Evolutionary conservation across 2,888 invertebrate genomes (phyloP), one percentile per base, ranked within the genome.

Genomic region (Rhingia rostrata): DNA sequence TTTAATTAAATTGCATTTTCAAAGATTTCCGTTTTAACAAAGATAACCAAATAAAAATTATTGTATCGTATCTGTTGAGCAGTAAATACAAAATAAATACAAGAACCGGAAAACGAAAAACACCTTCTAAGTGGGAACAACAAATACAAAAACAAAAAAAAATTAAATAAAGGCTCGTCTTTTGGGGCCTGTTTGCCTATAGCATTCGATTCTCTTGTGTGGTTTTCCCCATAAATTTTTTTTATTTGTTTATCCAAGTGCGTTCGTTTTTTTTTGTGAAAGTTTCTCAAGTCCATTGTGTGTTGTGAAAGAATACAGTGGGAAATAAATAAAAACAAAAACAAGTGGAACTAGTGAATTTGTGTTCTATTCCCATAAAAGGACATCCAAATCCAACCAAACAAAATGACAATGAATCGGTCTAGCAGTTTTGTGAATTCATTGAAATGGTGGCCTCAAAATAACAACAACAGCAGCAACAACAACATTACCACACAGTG

Each of bases 401-500:
- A 6, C 43, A 66, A 70, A 67, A 70, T 78, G 78, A 88, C 81
- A 83, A 90, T 91, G 89, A 91, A 90, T 89, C 91, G 91, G 83
- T 90, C 91, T 63, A 90, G 89, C 87, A 91, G 91, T 88, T 91
- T 91, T 87, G 91, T 90, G 32, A 91, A 88, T 86, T 89, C 91
- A 45, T 86, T 91, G 12, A 91, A 91, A 87, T 91, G 91, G 90
- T 91, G 91, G 91, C 90, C 91, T 61, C 88, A 88, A 79, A 88
- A 89, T n/a, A 69, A 53, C 45, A 74, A 58, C n/a, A 77, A 58
- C n/a, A 61, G 35, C 54, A 53, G 10, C 72, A 86, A 51, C 74
- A 83, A 60, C 60, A 86, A 74, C 60, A 93, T 92, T 90, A 93
- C 92, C 88, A 92, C 92, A 66, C 93, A 93, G 88, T 86, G 80